Evolutionary conservation across 2,888 invertebrate genomes (phyloP).

Genomic region (Xylocampa areola): DNA sequence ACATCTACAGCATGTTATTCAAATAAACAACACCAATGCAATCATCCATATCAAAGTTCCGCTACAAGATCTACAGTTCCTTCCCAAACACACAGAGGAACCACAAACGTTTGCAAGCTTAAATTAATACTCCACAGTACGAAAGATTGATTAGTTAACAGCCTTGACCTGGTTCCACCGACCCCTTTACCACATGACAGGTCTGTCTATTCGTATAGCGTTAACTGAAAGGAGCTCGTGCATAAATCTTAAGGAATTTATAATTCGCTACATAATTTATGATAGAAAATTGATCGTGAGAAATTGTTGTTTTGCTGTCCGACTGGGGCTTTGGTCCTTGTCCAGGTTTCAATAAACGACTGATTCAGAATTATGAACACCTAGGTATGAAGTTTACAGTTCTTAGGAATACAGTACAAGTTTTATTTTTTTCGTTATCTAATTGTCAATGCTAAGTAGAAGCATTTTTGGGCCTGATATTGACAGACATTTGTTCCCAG

Average conservation of each 20-base stretch:
- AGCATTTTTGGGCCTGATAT: too few relatives aligned
- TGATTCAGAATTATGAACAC: too few relatives aligned
- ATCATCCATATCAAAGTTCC: background rate
- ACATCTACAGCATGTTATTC: too few relatives aligned
- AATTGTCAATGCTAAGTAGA: too few relatives aligned
- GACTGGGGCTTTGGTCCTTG: too few relatives aligned
- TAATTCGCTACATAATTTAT: background rate
- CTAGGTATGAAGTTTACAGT: too few relatives aligned
- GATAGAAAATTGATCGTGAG: background rate
- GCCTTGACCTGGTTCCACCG: slow-evolving; percentile 55
- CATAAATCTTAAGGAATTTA: slow-evolving; percentile 15
- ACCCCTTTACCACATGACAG: slow-evolving; percentile 29
- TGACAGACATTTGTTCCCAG: too few relatives aligned
- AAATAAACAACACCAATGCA: background rate
- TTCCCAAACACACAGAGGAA: background rate
- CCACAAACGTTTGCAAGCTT: slow-evolving; percentile 26
- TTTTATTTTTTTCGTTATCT: too few relatives aligned
- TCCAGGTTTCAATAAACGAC: too few relatives aligned
- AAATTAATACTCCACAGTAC: slow-evolving; percentile 44
- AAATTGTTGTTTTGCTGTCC: too few relatives aligned
- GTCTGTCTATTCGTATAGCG: slow-evolving; percentile 14
- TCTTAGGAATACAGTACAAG: too few relatives aligned
- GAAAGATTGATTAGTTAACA: slow-evolving; percentile 55
- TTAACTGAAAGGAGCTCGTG: slow-evolving; percentile 22
- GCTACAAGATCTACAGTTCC: background rate